Conservation (phyloP, 2,888 invertebrate genomes). For the Tubulanus polymorphus region DNA sequence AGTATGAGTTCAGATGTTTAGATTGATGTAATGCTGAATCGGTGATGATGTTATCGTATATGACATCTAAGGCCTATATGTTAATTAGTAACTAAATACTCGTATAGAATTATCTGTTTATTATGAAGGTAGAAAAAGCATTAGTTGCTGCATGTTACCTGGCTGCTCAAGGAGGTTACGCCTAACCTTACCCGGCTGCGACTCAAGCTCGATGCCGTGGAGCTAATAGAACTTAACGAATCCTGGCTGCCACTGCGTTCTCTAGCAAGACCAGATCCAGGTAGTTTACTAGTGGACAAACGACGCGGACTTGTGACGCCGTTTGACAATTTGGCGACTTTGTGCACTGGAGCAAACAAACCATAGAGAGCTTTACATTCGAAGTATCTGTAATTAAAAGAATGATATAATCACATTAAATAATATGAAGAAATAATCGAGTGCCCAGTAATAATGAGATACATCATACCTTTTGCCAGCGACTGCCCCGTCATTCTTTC, state of each 20-base stretch:
- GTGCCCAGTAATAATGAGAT: background rate
- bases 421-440: background rate
- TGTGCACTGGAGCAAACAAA: constrained; percentile 85
- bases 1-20: no score
- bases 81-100: no score
- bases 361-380: constrained; percentile 86
- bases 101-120: no score
- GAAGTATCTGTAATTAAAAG: constrained; percentile 69
- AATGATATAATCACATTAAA: no score
- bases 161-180: constrained; percentile 61
- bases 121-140: background rate
- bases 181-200: constrained; percentile 72
- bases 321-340: constrained; percentile 69
- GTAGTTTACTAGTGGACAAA: constrained; percentile 18
- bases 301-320: constrained; percentile 17
- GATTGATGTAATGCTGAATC: no score
- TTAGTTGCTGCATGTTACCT: constrained; percentile 26
- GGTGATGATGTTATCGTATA: no score
- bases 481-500: constrained; percentile 95
- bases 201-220: constrained; percentile 54
- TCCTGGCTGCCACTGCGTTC: constrained; percentile 63
- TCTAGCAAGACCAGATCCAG: constrained; percentile 26
- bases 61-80: no score
- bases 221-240: constrained; percentile 80
- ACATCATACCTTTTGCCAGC: constrained; percentile 75